A percentile compares a stretch with the other conserved stretches of the same genome.
phyloP scores from a whole-genome alignment of 2,888 invertebrate species.

The Cepaea hortensis region DNA sequence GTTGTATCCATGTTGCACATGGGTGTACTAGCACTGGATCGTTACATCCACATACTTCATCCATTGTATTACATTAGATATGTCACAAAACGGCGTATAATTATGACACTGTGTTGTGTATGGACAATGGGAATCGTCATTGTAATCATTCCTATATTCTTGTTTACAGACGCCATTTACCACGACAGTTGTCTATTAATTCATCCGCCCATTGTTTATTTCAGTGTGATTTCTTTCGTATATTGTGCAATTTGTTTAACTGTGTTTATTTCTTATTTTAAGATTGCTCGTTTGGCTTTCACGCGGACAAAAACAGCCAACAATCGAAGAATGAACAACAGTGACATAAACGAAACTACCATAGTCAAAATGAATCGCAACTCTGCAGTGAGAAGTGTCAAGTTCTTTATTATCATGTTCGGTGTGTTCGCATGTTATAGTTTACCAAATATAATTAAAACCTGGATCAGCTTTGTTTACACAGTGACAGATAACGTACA shows the following conservation, averaged over 20 bases:
- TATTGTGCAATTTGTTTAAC: neutral
- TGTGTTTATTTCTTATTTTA: neutral
- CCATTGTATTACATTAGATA: too few relatives aligned
- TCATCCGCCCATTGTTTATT: neutral
- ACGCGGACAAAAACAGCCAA: constrained; percentile 2
- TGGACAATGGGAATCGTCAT: neutral
- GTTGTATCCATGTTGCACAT: neutral
- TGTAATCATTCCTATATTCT: neutral
- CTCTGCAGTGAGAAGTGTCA: constrained; percentile 10
- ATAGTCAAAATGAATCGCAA: neutral
- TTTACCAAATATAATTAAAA: neutral
- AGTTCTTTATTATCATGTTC: constrained; percentile 18
- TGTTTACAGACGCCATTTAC: neutral
- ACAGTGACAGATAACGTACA: neutral
- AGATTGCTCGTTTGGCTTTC: neutral
- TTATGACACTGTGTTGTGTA: neutral
- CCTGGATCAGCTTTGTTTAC: neutral
- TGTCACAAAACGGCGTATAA: neutral
- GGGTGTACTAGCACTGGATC: neutral
- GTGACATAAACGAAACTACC: neutral
- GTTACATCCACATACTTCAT: too few relatives aligned
- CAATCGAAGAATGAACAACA: neutral
- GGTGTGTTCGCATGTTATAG: neutral
- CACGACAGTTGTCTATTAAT: neutral
- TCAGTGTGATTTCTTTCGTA: neutral